A percentile compares a stretch with the other conserved stretches of the same genome.
phyloP scores from a whole-genome alignment of 2,113 vertebrate species.

The Pteropus alecto region DNA sequence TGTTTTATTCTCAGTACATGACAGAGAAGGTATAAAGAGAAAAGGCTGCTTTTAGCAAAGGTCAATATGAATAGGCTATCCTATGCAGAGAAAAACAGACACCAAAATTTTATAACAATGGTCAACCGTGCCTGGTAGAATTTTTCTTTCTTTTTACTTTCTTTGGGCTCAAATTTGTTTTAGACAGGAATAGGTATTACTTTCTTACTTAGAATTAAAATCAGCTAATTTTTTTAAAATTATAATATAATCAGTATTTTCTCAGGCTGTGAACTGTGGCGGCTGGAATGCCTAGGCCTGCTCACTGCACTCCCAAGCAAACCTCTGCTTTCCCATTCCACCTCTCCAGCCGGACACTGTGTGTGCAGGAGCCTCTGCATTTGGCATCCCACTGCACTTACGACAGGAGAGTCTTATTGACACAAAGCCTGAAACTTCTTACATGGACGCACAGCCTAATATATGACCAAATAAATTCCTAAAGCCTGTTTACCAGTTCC shows the following conservation, averaged over 20 bases:
- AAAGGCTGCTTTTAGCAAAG: background rate
- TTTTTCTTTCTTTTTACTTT: background rate
- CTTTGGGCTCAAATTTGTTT: background rate
- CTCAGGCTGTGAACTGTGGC: background rate
- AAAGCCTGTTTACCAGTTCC: too few relatives aligned
- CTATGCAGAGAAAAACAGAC: background rate
- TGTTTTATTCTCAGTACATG: background rate
- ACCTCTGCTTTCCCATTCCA: background rate
- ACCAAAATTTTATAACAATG: background rate
- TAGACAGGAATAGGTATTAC: background rate
- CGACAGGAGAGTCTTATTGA: background rate
- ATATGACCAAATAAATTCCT: background rate
- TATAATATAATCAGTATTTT: background rate
- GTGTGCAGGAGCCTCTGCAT: rapidly evolving
- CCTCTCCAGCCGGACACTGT: background rate
- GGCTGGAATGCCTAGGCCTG: background rate
- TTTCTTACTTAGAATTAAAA: background rate
- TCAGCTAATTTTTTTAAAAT: background rate
- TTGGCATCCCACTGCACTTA: background rate
- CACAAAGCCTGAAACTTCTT: background rate
- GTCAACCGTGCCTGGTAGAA: background rate
- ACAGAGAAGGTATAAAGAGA: background rate
- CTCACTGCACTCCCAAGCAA: background rate
- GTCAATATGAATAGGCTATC: background rate
- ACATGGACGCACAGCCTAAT: rapidly evolving